These are phyloP conservation scores for Hipposideros armiger DNA, from an alignment of 2,113 vertebrate genomes.

Conservation along the genomic window DNA sequence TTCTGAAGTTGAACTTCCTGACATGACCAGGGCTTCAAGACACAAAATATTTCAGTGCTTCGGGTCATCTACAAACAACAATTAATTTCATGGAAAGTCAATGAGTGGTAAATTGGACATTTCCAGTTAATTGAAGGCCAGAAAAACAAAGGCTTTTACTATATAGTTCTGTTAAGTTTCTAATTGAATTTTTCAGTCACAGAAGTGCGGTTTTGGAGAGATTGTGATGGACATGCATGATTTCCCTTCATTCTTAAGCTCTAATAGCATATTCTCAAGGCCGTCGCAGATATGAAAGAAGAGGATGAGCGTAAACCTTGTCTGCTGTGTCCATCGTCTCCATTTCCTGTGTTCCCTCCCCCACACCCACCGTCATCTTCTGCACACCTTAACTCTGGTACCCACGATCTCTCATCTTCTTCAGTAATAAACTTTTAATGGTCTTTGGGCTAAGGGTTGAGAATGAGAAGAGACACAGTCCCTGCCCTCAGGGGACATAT, in stretches of 20 bases:
- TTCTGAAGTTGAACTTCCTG: background rate
- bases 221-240: background rate
- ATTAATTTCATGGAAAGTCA: background rate
- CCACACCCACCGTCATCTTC: background rate
- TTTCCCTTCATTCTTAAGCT: background rate
- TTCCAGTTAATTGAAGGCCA: background rate
- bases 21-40: background rate
- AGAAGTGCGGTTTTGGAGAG: background rate
- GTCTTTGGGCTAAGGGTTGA: background rate
- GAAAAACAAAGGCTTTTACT: background rate
- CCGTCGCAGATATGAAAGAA: background rate
- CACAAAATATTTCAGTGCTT: background rate
- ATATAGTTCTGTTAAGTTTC: background rate
- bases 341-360: background rate
- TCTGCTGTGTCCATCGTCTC: fast-evolving
- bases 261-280: background rate
- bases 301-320: background rate
- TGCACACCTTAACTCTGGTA: background rate
- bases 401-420: background rate
- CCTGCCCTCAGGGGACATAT: background rate
- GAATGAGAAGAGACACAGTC: background rate
- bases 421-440: background rate
- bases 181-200: slow-evolving; percentile 31
- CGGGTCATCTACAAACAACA: background rate
- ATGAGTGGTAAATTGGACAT: background rate